phyloP scores from a whole-genome alignment of 64 coral and sea anemone genomes.

The Catalaphyllia jardinei region DNA sequence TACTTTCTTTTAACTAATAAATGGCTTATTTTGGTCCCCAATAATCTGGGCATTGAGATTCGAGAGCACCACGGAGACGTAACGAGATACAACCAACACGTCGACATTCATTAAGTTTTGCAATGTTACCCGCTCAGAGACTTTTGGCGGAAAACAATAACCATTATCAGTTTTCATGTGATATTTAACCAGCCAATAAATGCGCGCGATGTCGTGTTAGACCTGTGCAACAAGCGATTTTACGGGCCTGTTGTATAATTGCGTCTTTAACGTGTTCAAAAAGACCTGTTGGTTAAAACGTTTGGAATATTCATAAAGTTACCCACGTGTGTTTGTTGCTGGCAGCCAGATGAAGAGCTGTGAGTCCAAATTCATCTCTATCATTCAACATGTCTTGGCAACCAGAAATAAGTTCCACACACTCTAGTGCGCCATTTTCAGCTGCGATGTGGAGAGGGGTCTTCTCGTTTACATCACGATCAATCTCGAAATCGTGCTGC shows the following conservation, averaged over 20 bases:
- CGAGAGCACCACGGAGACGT: too few relatives aligned
- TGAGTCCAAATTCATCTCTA: conserved; percentile 14
- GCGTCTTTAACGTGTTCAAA: background rate
- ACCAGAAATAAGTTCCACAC: background rate
- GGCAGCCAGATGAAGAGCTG: conserved; percentile 52
- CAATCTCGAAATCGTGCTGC: background rate
- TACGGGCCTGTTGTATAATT: background rate
- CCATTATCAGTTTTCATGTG: too few relatives aligned
- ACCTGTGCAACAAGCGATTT: background rate
- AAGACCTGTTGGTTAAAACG: background rate
- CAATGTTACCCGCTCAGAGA: too few relatives aligned
- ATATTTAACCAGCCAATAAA: too few relatives aligned
- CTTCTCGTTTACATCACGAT: conserved; percentile 16
- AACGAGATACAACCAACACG: too few relatives aligned
- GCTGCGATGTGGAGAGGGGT: conserved; percentile 49
- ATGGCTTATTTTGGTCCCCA: too few relatives aligned
- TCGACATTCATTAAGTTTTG: too few relatives aligned
- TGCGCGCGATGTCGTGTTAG: too few relatives aligned
- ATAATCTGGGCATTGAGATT: too few relatives aligned
- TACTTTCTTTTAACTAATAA: too few relatives aligned
- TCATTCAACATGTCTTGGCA: background rate
- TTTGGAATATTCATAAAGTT: background rate
- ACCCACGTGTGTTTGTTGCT: conserved; percentile 33
- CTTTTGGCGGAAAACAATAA: too few relatives aligned
- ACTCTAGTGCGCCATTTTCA: conserved; percentile 2